Base-by-base conservation (phyloP, 2,888 invertebrate genomes). In the Eremobia ochroleuca region DNA sequence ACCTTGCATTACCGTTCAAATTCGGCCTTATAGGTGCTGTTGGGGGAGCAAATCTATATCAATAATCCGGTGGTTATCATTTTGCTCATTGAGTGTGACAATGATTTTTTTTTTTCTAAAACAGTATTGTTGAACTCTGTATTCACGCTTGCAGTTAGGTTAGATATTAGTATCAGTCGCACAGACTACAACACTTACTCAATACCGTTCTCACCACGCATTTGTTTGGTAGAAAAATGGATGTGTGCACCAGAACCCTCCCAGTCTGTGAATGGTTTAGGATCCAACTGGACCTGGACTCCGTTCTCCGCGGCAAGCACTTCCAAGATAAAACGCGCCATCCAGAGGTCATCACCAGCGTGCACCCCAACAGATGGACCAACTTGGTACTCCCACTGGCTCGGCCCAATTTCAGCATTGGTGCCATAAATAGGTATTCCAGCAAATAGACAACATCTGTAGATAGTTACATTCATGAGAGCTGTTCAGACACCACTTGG, bases 391-490 rank as follows among this genome's bases (percentile, higher is more conserved):
- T 98, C 98, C 98, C 98, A 98, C 96, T 99, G 99, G 15, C 99
- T 98, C 0, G 99, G 99, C 99, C 99, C 99, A 73, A 99, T 99
- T 96, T 99, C 99, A 1, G 99, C 99, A 94, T 99, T 99, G 71
- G 98, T 98, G 73, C 99, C 99, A 52, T 98, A 97, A 86, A 99
- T 98, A 82, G 98, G 98, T 76, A 99, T 97, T 61, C 99, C 99
- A 81, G 99, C 99, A 93, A 98, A 99, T 68, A 99, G 97, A 92
- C 99, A 99, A 77, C 97, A 97, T 87, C 96, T 96, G 88, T 31
- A 81, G 34, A 85, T 34, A 78, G 15, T 9, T 55, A 72, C 5
- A 43, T 46, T 43, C 43, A 15, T 43, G 43, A 43, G n/a, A 49
- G 25, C 11, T 55, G n/a, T 73, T 73, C 43, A 34, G 40, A 31